phyloP scores from a whole-genome alignment of 2,888 invertebrate species.

The Calameuta pallipes region DNA sequence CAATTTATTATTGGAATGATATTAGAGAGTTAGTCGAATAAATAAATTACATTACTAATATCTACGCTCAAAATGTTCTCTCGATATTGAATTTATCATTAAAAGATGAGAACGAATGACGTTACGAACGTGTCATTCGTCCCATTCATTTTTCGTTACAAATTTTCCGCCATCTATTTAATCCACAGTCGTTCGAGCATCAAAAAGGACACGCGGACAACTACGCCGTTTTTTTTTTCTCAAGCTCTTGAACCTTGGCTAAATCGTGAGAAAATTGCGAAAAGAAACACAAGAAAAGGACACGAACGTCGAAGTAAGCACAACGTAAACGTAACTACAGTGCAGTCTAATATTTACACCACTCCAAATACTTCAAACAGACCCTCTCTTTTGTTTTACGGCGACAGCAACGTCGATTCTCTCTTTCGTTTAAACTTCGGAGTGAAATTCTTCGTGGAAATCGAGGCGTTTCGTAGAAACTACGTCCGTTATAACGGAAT shows the following conservation, averaged over 20 bases:
- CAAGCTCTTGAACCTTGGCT: background rate
- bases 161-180: background rate
- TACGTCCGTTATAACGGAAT: background rate
- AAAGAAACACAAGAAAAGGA: background rate
- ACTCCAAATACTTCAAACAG: background rate
- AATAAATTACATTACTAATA: slow-evolving; percentile 33
- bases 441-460: background rate
- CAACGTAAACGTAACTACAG: slow-evolving; percentile 2
- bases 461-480: background rate
- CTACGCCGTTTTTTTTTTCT: background rate
- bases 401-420: background rate
- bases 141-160: background rate
- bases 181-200: background rate
- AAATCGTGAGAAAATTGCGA: background rate
- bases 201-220: background rate
- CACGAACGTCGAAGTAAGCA: background rate
- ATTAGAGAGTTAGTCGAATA: slow-evolving; percentile 42
- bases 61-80: background rate
- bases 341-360: slow-evolving; percentile 10
- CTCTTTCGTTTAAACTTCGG: background rate
- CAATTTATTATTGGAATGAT: slow-evolving; percentile 38
- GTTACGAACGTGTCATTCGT: background rate
- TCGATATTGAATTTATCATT: background rate
- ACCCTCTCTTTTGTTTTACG: background rate
- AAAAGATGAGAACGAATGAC: background rate